Percentiles rank a stretch among this genome's conserved stretches.
Conservation (phyloP, 1,140 invertebrate genomes). For the Aradophagus sp. region DNA sequence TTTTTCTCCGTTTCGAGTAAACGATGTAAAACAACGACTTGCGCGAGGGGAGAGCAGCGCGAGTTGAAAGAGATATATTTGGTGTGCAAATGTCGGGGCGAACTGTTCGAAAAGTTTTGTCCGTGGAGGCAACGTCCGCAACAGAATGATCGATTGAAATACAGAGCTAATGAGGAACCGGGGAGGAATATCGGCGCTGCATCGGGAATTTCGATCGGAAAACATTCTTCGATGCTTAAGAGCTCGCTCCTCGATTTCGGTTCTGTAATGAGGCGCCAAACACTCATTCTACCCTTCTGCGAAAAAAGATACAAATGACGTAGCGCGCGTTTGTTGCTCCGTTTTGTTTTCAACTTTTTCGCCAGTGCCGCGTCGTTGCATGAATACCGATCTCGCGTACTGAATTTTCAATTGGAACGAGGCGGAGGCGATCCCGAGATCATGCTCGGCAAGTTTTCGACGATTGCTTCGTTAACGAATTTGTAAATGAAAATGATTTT, state of each 20-base stretch:
- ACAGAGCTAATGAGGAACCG: slow-evolving; percentile 54
- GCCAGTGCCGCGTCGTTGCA: slow-evolving; percentile 5
- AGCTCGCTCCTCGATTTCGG: slow-evolving; percentile 31
- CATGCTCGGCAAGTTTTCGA: too few species aligned
- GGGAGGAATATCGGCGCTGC: slow-evolving; percentile 41
- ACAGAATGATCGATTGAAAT: slow-evolving; percentile 55
- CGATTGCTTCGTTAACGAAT: too few species aligned
- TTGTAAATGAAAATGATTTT: too few species aligned
- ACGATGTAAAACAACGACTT: too few species aligned
- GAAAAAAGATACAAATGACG: slow-evolving; percentile 30
- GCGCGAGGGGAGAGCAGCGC: too few species aligned
- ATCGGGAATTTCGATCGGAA: slow-evolving; percentile 54
- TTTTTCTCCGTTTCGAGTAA: too few species aligned
- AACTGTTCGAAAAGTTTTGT: slow-evolving; percentile 23
- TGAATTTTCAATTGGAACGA: slow-evolving; percentile 35
- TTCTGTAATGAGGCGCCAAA: slow-evolving; percentile 49
- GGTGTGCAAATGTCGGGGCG: slow-evolving; percentile 2
- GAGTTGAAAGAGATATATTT: slow-evolving; percentile 2
- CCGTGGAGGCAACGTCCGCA: slow-evolving; percentile 30
- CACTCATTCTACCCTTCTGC: slow-evolving; percentile 30
- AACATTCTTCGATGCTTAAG: slow-evolving; percentile 51
- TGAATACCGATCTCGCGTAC: slow-evolving; percentile 15
- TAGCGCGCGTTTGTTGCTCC: too few species aligned
- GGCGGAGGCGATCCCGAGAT: too few species aligned
- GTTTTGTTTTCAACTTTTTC: slow-evolving; percentile 12